Conservation (phyloP, 2,888 invertebrate species). For the Oligia fasciuncula region DNA sequence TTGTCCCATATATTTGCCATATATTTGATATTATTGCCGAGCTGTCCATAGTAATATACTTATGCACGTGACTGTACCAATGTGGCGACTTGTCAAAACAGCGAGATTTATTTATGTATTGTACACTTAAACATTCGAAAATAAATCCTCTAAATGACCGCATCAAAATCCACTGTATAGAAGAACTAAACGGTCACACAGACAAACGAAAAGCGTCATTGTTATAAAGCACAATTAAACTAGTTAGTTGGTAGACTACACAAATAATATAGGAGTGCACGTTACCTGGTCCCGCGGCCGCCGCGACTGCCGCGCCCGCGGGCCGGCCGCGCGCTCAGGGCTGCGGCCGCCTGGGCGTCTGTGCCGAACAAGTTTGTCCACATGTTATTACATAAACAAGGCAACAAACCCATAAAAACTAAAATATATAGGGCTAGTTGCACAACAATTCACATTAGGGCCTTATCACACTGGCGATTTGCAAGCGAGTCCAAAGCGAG, state of each 20-base stretch:
- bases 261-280: background rate
- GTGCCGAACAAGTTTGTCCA: background rate
- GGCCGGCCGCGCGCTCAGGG: slow-evolving; percentile 8
- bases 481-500: no score
- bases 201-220: background rate
- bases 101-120: background rate
- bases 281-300: slow-evolving; percentile 51
- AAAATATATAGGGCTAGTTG: background rate
- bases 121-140: background rate
- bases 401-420: background rate
- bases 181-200: background rate
- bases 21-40: no score
- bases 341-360: slow-evolving; percentile 50
- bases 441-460: background rate
- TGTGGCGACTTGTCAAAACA: background rate
- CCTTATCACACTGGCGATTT: no score
- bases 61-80: background rate
- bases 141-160: background rate
- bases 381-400: background rate
- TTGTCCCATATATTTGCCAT: background rate
- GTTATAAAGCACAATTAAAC: background rate
- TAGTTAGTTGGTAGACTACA: no score
- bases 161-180: background rate
- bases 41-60: background rate
- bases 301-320: slow-evolving; percentile 52